phyloP scores from a whole-genome alignment of 2,888 invertebrate species.

The Amphipyra berbera region DNA sequence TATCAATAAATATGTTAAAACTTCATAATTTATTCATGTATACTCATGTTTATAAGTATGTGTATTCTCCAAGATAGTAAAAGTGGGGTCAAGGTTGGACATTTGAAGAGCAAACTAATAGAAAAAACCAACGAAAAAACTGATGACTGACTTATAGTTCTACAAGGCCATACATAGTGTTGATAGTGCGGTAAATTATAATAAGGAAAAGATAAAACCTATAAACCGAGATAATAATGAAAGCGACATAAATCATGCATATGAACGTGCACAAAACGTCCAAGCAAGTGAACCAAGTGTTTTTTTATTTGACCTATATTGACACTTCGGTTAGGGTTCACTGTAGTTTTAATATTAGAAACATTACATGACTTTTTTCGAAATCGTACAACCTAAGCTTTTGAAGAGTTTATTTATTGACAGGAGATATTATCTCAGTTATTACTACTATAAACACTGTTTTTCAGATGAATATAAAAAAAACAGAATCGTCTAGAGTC shows the following conservation, averaged over 20 bases:
- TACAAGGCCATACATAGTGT: background rate
- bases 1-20: conserved; percentile 28
- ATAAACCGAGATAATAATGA: background rate
- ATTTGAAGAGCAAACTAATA: conserved; percentile 16
- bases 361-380: too few relatives aligned
- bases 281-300: too few relatives aligned
- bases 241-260: background rate
- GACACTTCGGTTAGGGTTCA: too few relatives aligned
- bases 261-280: too few relatives aligned
- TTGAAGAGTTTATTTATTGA: too few relatives aligned
- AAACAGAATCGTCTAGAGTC: background rate
- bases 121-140: background rate
- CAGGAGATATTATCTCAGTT: background rate
- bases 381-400: too few relatives aligned
- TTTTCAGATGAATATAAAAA: background rate
- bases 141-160: background rate
- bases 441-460: background rate
- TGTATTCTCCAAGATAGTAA: conserved; percentile 30
- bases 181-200: background rate
- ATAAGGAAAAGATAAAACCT: too few relatives aligned
- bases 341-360: too few relatives aligned
- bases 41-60: conserved; percentile 25
- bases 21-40: conserved; percentile 38
- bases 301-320: too few relatives aligned
- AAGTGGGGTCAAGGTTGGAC: conserved; percentile 50